phyloP scores from a whole-genome alignment of 1,140 invertebrate species.

The Phortica variegata region DNA sequence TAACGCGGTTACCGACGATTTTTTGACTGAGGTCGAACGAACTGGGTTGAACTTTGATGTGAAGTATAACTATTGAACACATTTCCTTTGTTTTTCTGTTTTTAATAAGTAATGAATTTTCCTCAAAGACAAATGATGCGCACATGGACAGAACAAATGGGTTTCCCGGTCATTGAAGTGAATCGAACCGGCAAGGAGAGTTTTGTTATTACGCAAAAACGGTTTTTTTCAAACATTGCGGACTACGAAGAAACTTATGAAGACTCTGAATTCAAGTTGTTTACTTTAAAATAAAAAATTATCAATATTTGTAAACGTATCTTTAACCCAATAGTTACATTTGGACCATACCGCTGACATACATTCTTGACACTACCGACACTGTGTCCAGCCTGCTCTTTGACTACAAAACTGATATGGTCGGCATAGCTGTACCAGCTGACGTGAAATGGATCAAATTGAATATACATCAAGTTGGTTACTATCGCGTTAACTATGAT shows the following conservation, averaged over 20 bases:
- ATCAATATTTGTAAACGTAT: not conserved
- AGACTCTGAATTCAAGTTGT: constrained; percentile 64
- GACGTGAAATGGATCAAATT: constrained; percentile 76
- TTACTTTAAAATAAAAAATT: constrained; percentile 22
- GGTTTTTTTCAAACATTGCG: constrained; percentile 71
- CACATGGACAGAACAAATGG: constrained; percentile 92
- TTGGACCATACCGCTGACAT: constrained; percentile 82
- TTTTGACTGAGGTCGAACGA: constrained; percentile 68
- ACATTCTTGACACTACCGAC: constrained; percentile 60
- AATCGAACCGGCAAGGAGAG: constrained; percentile 42
- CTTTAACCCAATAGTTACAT: constrained; percentile 62
- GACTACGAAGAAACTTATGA: constrained; percentile 55
- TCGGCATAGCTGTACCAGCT: constrained; percentile 1
- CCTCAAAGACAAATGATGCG: constrained; percentile 74
- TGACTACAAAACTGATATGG: constrained; percentile 9
- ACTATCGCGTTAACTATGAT: constrained; percentile 84
- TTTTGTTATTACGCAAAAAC: constrained; percentile 67
- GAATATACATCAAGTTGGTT: constrained; percentile 81
- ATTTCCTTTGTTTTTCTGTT: not conserved
- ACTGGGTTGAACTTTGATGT: constrained; percentile 58
- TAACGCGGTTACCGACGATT: constrained; percentile 80
- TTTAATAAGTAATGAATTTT: not conserved
- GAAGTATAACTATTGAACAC: constrained; percentile 21
- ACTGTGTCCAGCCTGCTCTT: constrained; percentile 45
- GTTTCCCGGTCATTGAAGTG: constrained; percentile 79